Base-by-base conservation (phyloP, 1,140 invertebrate species). In the Charaxes varanes region DNA sequence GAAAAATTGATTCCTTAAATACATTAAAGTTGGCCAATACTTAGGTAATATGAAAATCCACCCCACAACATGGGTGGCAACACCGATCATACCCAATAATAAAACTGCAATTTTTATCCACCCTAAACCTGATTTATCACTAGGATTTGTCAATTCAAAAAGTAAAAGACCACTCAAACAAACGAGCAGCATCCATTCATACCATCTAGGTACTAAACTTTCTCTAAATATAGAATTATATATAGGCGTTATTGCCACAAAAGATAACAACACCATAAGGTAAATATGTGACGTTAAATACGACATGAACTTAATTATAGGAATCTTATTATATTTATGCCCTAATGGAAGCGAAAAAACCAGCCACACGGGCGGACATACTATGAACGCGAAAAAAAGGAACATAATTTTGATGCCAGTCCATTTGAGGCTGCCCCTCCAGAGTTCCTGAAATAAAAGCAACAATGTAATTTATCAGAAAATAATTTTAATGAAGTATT, bases 221-320 rank as follows among this genome's bases (percentile, higher is more conserved):
- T 87, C 79, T 32, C 93, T 86, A 40, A 95, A 90, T 49, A 94
- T 91, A 16, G 91, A 90, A 63, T 69, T 82, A 74, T 94, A 93
- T 41, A 96, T 89, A 14, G 97, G 95, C 32, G 92, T 94, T 38
- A 98, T 96, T 15, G 92, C 94, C n/a, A 95, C 94, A 36, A 98
- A 86, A 33, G 93, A 89, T 50, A 99, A 89, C 48, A 99, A 90
- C 28, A 96, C 84, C 91, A 99, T 98, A 34, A 99, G 90, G 81
- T 98, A 98, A 52, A 99, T 92, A 85, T 99, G 98, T 0, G 98
- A 99, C 1, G 97, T 98, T 32, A 99, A 88, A 83, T 99, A 98
- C 6, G 97, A 97, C 94, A 99, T 98, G 79, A 99, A 99, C 85
- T 99, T 99, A 63, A 99, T 98, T 53, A 99, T 98, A 10, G 98